phyloP scores from a whole-genome alignment of 2,797 vertebrate genomes.

The Mus minutoides region DNA sequence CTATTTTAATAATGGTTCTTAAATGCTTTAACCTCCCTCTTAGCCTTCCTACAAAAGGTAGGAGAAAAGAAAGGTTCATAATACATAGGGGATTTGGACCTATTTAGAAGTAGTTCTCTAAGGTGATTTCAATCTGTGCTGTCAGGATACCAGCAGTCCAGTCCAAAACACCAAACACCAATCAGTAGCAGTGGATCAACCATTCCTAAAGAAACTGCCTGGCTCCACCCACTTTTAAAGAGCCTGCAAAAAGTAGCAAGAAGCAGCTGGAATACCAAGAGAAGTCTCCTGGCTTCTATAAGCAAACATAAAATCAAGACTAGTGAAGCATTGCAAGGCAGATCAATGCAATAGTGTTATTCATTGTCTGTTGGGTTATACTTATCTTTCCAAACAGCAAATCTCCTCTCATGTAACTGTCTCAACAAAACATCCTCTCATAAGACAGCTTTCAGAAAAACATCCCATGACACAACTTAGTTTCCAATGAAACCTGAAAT shows the following conservation, averaged over 20 bases:
- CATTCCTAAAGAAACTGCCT: neutral
- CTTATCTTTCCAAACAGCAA: neutral
- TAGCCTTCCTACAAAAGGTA: neutral
- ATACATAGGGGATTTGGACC: neutral
- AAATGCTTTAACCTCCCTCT: neutral
- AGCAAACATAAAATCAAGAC: neutral
- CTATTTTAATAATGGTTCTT: no score
- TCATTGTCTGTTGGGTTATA: neutral
- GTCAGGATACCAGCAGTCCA: neutral
- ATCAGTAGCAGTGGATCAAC: neutral
- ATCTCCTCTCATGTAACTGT: neutral
- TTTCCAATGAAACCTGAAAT: neutral
- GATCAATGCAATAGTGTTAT: neutral
- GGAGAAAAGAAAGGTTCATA: neutral
- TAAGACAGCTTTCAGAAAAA: neutral
- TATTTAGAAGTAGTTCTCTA: neutral
- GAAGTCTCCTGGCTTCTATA: neutral
- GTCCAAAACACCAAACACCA: neutral
- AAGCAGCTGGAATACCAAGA: neutral
- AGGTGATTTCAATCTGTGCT: neutral
- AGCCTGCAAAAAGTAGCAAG: neutral
- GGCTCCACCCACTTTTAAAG: neutral
- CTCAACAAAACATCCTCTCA: neutral
- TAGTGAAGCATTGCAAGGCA: neutral
- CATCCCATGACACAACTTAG: neutral